A percentile compares a stretch with the other conserved stretches of the same genome.
Evolutionary conservation across 2,797 vertebrate species (phyloP).

Genomic region (Myripristis murdjan): DNA sequence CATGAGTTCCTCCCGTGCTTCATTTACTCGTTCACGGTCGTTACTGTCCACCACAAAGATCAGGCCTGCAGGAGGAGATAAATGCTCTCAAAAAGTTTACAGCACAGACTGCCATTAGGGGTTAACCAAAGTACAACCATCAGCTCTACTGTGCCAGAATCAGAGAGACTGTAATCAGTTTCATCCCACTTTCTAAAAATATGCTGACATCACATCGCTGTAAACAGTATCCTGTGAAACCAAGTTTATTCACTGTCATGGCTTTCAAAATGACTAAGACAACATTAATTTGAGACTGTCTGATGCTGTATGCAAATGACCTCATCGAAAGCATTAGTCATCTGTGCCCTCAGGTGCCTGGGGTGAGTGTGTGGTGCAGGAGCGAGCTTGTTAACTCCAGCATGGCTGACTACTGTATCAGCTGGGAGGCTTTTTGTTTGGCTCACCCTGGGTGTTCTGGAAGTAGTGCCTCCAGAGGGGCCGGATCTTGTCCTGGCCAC

Average conservation of each 20-base stretch:
- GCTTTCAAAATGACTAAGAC: slow-evolving; percentile 48
- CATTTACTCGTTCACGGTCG: slow-evolving; percentile 95
- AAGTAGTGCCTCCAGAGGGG: slow-evolving; percentile 99
- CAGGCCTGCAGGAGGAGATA: slow-evolving; percentile 84
- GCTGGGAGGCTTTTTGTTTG: slow-evolving; percentile 2
- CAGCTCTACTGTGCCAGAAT: background rate
- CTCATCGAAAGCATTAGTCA: slow-evolving; percentile 66
- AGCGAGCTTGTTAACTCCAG: slow-evolving; percentile 26
- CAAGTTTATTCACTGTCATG: slow-evolving; percentile 11
- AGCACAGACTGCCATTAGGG: background rate
- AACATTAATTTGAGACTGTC: slow-evolving; percentile 45
- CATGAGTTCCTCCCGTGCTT: slow-evolving; percentile 97
- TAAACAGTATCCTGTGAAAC: slow-evolving; percentile 28
- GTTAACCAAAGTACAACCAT: background rate
- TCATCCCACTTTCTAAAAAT: background rate
- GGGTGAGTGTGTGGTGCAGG: slow-evolving; percentile 42
- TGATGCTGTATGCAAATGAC: slow-evolving; percentile 46
- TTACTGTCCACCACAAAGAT: slow-evolving; percentile 99
- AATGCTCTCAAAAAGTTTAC: background rate
- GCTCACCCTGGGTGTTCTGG: slow-evolving; percentile 97
- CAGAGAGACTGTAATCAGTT: background rate
- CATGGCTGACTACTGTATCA: slow-evolving; percentile 1
- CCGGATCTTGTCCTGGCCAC: no score
- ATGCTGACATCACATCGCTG: slow-evolving; percentile 10
- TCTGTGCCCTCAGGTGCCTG: slow-evolving; percentile 44